Base-by-base conservation (phyloP, 2,113 vertebrate genomes). In the Camelus bactrianus region DNA sequence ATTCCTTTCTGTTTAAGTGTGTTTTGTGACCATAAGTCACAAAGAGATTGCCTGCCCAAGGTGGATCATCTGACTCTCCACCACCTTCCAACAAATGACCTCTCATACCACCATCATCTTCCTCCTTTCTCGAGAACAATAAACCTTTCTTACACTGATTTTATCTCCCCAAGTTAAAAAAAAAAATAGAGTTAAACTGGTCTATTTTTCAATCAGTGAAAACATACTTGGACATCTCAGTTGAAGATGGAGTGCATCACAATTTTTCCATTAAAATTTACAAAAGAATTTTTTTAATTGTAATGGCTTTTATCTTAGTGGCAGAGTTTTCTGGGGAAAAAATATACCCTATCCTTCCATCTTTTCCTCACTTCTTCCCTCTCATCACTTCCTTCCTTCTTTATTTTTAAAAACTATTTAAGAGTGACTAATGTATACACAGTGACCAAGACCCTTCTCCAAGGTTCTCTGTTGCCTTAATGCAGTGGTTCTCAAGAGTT, bases 401-500 rank as follows among this genome's bases (percentile, higher is more conserved):
- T 83, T 42, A 90, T 73, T 75, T 81, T 86, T 81, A 75, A 26
- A 26, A 93, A 73, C 38, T 22, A 62, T 93, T 73, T 73, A 82
- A 60, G 6, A 69, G 8, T 86, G 22, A 82, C 35, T 69, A 60
- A 69, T 75, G 32, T 28, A 38, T 56, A 38, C 35, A 64, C 22
- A 22, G 46, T 32, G 8, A 70, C 30, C 35, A 70, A 56, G 15
- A 58, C 20, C 20, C 26, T 54, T 77, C 46, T 72, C 16, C 56
- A 87, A 14, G 30, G 8, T 6, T 77, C n/a, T 87, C 30, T 70
- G 15, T 75, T 81, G n/a, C 46, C 69, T 90, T 77, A 64, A 24
- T n/a, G 54, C 46, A 88, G 60, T 77, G 26, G 35, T 38, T 70
- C 46, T 83, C 52, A 83, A 60, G 35, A 17, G 20, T 4, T 52